Base-by-base conservation (phyloP, 1,140 invertebrate genomes). In the Drosophila asahinai region DNA sequence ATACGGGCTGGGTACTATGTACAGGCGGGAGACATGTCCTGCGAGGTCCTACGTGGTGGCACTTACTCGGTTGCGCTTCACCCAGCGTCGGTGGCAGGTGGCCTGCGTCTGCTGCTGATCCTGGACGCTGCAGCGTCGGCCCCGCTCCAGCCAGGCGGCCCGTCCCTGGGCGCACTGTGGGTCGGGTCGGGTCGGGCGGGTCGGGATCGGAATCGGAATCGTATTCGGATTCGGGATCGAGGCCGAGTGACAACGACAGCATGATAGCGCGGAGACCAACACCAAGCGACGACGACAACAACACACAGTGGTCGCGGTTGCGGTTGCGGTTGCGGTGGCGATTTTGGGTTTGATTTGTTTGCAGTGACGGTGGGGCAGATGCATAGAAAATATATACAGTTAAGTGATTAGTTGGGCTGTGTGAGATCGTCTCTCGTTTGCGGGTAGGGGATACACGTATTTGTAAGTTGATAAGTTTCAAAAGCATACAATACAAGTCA, bases 1-100 rank as follows among this genome's bases (percentile, higher is more conserved):
- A 48, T 66, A 17, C 36, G 11, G 17, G 2, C 30, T 12, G 30
- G 30, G 6, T 25, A 15, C 19, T 75, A 75, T 47, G 61, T 80
- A 72, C 52, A 54, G 30, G 48, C 27, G 42, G 17, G 19, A 33
- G 40, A 12, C 42, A 6, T 22, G 36, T 57, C 54, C 54, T 57
- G 54, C 19, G 49, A 25, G 62, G 51, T 78, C 70, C 78, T 81
- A 62, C 45, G 71, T 80, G 79, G 54, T 67, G 47, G 61, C 60
- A 93, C 93, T 94, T 95, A 97, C 96, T 94, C 96, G 94, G 94
- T 97, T 97, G 93, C 96, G 95, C 93, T 96, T 96, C 94, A 96
- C 96, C 96, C 97, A 97, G 94, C 96, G 94, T 74, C 95, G 95
- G 92, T 96, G 95, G 72, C 94, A 94, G 80, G 95, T 94, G 84